Evolutionary conservation across 2,113 vertebrate species (phyloP).

Genomic region (Piliocolobus tephrosceles): DNA sequence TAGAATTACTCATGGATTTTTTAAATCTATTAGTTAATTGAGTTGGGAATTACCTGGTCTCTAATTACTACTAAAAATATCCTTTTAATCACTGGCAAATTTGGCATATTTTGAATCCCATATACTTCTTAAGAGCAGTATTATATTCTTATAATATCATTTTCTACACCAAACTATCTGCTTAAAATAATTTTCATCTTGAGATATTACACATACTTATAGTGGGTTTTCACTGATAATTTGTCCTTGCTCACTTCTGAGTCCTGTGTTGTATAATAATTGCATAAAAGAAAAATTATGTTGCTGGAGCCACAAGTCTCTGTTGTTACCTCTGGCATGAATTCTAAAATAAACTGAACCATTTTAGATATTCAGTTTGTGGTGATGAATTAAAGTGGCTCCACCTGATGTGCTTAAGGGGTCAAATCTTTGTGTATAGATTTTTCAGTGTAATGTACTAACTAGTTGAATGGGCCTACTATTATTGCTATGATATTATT

Average conservation of each 20-base stretch:
- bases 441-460: not conserved
- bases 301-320: not conserved
- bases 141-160: not conserved
- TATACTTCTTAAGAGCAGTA: not conserved
- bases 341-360: not conserved
- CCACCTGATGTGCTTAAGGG: not conserved
- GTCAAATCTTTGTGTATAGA: not conserved
- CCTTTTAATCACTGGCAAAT: not conserved
- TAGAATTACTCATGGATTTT: not conserved
- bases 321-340: not conserved
- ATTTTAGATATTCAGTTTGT: not conserved
- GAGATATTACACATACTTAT: not conserved
- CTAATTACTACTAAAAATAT: not conserved
- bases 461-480: not conserved
- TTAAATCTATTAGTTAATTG: not conserved
- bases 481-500: not conserved
- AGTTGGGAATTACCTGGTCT: not conserved
- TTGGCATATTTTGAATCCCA: not conserved
- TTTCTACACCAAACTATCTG: not conserved
- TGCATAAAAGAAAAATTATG: not conserved
- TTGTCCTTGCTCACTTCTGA: not conserved
- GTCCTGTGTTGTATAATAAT: not conserved
- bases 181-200: not conserved
- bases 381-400: constrained; percentile 14
- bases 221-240: not conserved